Percentiles rank a stretch among this genome's conserved stretches.
Conservation (phyloP, 2,888 invertebrate genomes). For the Allygus modestus region DNA sequence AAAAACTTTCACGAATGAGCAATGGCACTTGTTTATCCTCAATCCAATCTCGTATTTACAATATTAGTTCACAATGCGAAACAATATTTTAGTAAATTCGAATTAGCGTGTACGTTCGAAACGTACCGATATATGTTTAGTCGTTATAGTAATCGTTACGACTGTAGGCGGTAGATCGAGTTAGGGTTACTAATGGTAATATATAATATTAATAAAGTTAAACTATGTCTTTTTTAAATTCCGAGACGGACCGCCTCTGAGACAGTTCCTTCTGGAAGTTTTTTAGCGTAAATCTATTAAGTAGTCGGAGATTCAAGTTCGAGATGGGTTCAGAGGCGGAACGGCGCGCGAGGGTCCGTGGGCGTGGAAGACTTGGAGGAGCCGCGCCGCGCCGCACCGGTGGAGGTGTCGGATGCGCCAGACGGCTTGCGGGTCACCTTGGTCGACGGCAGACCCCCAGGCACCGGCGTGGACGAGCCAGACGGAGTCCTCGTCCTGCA, state of each 20-base stretch:
- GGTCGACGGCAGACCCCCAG: slow-evolving; percentile 81
- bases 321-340: slow-evolving; percentile 73
- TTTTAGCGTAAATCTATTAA: slow-evolving; percentile 49
- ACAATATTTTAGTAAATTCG: slow-evolving; percentile 48
- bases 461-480: slow-evolving; percentile 84
- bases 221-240: slow-evolving; percentile 50
- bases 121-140: slow-evolving; percentile 42
- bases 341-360: slow-evolving; percentile 75
- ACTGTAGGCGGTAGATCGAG: slow-evolving; percentile 10
- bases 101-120: slow-evolving; percentile 47
- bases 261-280: neutral
- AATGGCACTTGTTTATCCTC: slow-evolving; percentile 55
- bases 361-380: slow-evolving; percentile 73
- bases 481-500: slow-evolving; percentile 86
- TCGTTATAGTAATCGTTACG: slow-evolving; percentile 42
- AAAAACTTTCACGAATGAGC: slow-evolving; percentile 55
- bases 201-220: slow-evolving; percentile 59
- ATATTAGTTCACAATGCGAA: slow-evolving; percentile 29
- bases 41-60: slow-evolving; percentile 43
- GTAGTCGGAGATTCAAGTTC: slow-evolving; percentile 32
- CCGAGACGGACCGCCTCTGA: neutral
- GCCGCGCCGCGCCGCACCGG: slow-evolving; percentile 79
- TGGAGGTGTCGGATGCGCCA: slow-evolving; percentile 73
- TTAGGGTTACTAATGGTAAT: slow-evolving; percentile 48
- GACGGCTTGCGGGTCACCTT: slow-evolving; percentile 79